Percentiles rank a stretch among this genome's conserved stretches.
These are phyloP conservation scores for Margarornis squamiger DNA, from an alignment of 2,797 vertebrate genomes.

Conservation along the genomic window DNA sequence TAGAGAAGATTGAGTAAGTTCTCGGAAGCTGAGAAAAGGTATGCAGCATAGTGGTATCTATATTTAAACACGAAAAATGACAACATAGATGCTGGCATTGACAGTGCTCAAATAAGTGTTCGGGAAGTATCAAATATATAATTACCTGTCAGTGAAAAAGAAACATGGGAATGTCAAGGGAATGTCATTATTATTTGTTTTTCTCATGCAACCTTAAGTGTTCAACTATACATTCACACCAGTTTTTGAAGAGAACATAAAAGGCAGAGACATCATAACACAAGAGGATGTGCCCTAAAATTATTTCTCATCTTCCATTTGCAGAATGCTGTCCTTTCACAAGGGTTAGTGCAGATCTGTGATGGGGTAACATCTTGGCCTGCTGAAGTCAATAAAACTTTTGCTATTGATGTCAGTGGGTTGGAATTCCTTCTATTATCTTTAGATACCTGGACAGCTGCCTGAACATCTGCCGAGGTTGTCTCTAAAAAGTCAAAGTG, in stretches of 20 bases:
- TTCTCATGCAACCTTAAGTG: not conserved
- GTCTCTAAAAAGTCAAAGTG: not conserved
- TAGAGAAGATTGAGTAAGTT: not conserved
- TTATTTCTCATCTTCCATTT: not conserved
- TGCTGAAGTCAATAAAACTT: not conserved
- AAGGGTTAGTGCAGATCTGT: not conserved
- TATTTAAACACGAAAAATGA: not conserved
- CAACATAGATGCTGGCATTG: not conserved
- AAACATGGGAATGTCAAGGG: not conserved
- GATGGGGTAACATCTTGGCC: not conserved
- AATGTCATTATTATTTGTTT: not conserved
- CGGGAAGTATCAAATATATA: not conserved
- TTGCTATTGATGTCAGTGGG: not conserved
- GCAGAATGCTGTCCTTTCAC: not conserved
- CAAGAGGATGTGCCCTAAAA: not conserved
- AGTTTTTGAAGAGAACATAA: not conserved
- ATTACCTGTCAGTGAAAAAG: not conserved
- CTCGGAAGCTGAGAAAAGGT: not conserved
- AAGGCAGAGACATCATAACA: not conserved
- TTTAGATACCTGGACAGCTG: slow-evolving; percentile 12
- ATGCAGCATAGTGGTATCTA: not conserved
- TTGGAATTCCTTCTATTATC: slow-evolving; percentile 25
- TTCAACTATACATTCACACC: not conserved
- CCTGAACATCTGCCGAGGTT: slow-evolving; percentile 36
- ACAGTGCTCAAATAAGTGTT: not conserved